Evolutionary conservation across 2,888 invertebrate species (phyloP).

Genomic region (Copidosoma aretas): DNA sequence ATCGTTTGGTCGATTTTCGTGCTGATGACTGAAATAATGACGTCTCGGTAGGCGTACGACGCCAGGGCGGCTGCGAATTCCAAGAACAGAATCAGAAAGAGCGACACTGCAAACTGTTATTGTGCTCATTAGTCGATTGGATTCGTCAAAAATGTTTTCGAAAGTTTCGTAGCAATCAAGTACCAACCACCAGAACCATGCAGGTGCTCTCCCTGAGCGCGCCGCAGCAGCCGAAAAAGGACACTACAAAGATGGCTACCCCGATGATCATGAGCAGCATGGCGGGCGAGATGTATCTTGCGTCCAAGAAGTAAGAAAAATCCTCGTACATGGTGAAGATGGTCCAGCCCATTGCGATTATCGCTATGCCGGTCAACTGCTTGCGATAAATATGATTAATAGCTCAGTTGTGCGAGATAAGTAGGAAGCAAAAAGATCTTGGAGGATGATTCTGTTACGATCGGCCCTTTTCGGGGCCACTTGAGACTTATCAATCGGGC

Average conservation of each 20-base stretch:
- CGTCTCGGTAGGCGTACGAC: constrained; percentile 65
- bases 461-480: no score
- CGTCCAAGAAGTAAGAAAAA: constrained; percentile 69
- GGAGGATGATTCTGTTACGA: no score
- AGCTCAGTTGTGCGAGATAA: no score
- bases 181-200: constrained; percentile 68
- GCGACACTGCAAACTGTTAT: constrained; percentile 66
- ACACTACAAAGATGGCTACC: constrained; percentile 76
- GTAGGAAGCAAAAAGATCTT: no score
- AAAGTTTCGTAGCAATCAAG: not conserved
- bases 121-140: not conserved
- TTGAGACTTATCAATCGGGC: no score
- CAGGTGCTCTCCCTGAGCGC: constrained; percentile 81
- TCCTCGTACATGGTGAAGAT: constrained; percentile 67
- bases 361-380: constrained; percentile 73
- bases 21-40: constrained; percentile 60
- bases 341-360: constrained; percentile 73
- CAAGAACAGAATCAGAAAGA: constrained; percentile 67
- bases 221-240: constrained; percentile 81
- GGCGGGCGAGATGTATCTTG: constrained; percentile 75
- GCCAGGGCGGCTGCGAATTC: constrained; percentile 69
- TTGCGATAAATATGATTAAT: no score
- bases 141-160: no score
- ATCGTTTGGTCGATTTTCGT: constrained; percentile 64
- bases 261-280: constrained; percentile 79